Percentiles rank a stretch among this genome's conserved stretches.
These are phyloP conservation scores for Nyctibius grandis DNA, from an alignment of 2,797 vertebrate genomes.

Conservation along the genomic window DNA sequence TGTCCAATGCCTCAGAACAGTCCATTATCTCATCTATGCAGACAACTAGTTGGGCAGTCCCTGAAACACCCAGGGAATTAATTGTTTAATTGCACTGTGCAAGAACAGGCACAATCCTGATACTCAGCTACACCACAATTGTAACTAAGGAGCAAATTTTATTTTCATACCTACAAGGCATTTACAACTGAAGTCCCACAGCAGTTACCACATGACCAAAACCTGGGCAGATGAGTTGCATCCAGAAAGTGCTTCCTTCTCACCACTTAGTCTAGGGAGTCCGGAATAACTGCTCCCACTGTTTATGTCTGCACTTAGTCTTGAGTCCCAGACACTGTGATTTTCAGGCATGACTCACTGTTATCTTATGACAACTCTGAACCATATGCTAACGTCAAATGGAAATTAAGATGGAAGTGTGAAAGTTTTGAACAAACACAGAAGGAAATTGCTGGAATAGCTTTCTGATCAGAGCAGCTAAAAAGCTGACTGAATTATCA, in stretches of 20 bases:
- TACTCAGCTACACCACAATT: fast-evolving
- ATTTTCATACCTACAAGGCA: background rate
- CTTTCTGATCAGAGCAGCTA: background rate
- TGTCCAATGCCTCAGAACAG: background rate
- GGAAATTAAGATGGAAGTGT: background rate
- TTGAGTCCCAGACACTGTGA: background rate
- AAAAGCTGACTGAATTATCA: background rate
- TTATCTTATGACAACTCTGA: background rate
- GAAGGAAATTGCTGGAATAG: background rate
- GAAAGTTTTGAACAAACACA: background rate
- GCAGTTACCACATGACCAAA: background rate
- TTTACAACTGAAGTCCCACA: background rate
- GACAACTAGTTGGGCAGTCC: background rate
- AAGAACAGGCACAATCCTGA: background rate
- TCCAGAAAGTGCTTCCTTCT: background rate
- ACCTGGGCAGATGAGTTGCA: background rate
- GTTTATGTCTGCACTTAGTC: background rate
- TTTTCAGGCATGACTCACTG: background rate
- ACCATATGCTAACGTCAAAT: background rate
- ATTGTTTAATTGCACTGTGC: background rate
- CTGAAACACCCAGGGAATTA: background rate
- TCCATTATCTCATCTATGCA: background rate
- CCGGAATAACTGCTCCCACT: background rate
- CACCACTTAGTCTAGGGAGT: background rate
- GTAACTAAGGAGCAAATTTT: background rate